Base-by-base conservation (phyloP, 53 echinoderm and acorn worm species). In the Astropecten irregularis region DNA sequence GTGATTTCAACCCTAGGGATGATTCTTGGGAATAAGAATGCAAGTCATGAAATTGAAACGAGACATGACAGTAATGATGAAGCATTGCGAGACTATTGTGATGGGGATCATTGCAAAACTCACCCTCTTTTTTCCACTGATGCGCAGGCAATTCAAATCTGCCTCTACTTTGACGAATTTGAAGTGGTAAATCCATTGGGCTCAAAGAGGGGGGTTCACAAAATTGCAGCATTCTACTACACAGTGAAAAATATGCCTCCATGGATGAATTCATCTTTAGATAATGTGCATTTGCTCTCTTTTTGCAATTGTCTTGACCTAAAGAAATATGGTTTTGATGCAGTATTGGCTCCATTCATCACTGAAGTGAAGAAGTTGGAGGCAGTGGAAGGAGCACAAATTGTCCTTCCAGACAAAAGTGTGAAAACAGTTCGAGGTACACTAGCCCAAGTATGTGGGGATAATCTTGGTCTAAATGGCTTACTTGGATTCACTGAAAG, bases 401-500 rank as follows among this genome's bases (percentile, higher is more conserved):
- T 73, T 21, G 5, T 26, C 15, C 36, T 39, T 9, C 73, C 73
- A 36, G 73, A 73, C 23, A 21, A 35, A 21, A 34, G 22, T 73
- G 55, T 73, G 34, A 73, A 38, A 22, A 21, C 25, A 49, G 55
- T 61, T 13, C 27, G 16, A 29, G 62, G 62, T 8, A 39, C 56
- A 49, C 51, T 82, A 8, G 23, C 60, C 16, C 63, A 72, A 72
- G 62, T 72, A 11, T 11, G n/a, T 46, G 85, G 85, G 6, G 85
- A 85, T 42, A 85, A 85, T 31, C 62, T 72, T 14, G 85, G 72
- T n/a, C 20, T 85, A 20, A 38, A 82, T 64, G 30, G 15, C 20
- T 21, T 65, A 31, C 52, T 83, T 31, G 86, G 86, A 15, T 86
- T 74, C 46, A 61, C 76, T 14, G 25, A 72, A 46, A 62, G 86